Conservation (phyloP, 2,113 vertebrate species). For the Bubalus kerabau region DNA sequence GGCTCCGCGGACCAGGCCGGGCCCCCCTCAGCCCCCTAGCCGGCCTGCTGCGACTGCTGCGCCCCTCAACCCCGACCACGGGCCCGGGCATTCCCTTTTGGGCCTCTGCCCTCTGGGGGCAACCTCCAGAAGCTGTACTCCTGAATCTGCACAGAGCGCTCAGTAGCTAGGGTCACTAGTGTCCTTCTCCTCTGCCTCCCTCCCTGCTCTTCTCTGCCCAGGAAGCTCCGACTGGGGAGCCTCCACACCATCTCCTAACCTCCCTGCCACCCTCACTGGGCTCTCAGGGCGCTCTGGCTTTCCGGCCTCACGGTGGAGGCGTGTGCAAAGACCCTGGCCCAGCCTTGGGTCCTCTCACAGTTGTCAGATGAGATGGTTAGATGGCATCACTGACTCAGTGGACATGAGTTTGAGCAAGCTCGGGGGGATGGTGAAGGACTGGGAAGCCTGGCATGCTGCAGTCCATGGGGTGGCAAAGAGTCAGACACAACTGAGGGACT, state of each 20-base stretch:
- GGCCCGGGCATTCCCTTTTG: background rate
- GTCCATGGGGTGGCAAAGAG: background rate
- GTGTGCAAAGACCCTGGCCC: rapidly evolving
- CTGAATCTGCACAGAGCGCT: background rate
- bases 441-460: background rate
- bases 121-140: rapidly evolving
- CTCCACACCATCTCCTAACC: background rate
- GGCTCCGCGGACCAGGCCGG: background rate
- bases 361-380: background rate
- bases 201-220: background rate
- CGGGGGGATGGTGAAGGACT: background rate
- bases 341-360: background rate
- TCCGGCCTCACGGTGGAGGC: rapidly evolving
- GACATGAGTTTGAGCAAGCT: background rate
- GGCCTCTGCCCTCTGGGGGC: background rate
- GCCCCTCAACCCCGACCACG: background rate
- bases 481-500: background rate
- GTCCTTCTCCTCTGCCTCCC: background rate
- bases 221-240: background rate
- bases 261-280: background rate
- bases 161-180: background rate
- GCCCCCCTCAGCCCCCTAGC: background rate
- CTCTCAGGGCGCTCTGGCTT: no score
- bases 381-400: background rate
- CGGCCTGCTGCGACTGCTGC: background rate